These are phyloP conservation scores for Goniozus legneri DNA, from an alignment of 1,140 invertebrate species.

Conservation along the genomic window DNA sequence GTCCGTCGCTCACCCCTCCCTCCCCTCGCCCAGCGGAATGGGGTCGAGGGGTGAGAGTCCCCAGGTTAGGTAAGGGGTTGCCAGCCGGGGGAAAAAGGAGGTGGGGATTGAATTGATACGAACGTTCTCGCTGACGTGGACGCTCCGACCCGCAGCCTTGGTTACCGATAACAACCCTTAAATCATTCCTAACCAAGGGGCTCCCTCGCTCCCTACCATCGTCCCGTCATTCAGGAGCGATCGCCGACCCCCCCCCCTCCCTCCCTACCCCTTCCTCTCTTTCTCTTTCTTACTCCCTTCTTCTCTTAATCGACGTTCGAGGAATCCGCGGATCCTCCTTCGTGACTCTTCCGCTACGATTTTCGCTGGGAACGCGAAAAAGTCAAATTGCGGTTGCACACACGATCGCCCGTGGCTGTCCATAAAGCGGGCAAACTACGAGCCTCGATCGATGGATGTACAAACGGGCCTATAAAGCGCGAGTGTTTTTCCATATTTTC, in stretches of 20 bases:
- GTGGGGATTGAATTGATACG: slow-evolving; percentile 19
- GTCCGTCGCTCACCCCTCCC: neutral
- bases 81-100: neutral
- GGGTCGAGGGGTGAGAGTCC: neutral
- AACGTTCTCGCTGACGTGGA: slow-evolving; percentile 25
- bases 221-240: neutral
- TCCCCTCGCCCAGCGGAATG: neutral
- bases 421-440: too few relatives aligned
- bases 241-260: too few relatives aligned
- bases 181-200: slow-evolving; percentile 31
- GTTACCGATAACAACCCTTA: slow-evolving; percentile 37
- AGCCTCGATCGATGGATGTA: too few relatives aligned
- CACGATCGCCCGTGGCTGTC: too few relatives aligned
- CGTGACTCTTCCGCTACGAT: neutral
- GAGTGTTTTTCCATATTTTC: too few relatives aligned
- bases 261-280: neutral
- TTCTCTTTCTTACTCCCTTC: neutral
- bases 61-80: neutral
- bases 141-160: slow-evolving; percentile 19
- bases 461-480: too few relatives aligned
- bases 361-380: neutral
- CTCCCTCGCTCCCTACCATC: too few relatives aligned
- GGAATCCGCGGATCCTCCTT: neutral
- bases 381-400: neutral
- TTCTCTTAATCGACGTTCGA: neutral